These are phyloP conservation scores for Batillaria attramentaria DNA, from an alignment of 1,140 invertebrate species.

Conservation along the genomic window DNA sequence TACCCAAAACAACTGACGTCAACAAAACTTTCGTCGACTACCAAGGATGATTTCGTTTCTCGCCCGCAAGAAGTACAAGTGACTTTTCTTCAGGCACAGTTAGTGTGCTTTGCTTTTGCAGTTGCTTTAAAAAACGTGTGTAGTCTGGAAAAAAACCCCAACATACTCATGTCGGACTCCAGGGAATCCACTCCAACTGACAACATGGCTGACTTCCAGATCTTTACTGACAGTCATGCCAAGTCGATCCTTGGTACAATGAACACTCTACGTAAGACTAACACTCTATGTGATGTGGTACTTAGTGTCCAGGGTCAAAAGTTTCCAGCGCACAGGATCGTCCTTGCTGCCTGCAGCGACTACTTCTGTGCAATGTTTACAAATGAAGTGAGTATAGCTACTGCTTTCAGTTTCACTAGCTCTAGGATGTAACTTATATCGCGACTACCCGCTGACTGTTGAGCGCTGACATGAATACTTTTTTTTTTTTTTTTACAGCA, in stretches of 20 bases:
- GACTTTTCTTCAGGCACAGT: background rate
- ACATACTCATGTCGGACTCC: background rate
- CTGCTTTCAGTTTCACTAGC: too few relatives aligned
- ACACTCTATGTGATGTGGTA: conserved; percentile 77
- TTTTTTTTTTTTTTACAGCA: too few relatives aligned
- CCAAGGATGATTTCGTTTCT: background rate
- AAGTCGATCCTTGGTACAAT: conserved; percentile 68
- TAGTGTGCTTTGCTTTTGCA: background rate
- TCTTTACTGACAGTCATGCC: conserved; percentile 67
- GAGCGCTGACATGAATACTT: too few relatives aligned
- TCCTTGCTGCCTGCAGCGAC: conserved; percentile 77
- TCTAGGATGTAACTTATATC: too few relatives aligned
- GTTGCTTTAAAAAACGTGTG: background rate
- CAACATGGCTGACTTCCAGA: conserved; percentile 53
- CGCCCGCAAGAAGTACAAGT: background rate
- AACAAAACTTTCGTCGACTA: background rate
- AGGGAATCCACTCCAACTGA: background rate
- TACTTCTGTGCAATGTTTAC: conserved; percentile 78
- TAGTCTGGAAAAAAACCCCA: background rate
- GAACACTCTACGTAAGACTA: conserved; percentile 66
- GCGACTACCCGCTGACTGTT: too few relatives aligned
- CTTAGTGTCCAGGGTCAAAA: conserved; percentile 79
- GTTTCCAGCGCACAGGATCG: conserved; percentile 79
- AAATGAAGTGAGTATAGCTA: conserved; percentile 53
- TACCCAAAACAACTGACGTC: too few relatives aligned